phyloP scores from a whole-genome alignment of 2,113 vertebrate species.

The Vulpes vulpes region DNA sequence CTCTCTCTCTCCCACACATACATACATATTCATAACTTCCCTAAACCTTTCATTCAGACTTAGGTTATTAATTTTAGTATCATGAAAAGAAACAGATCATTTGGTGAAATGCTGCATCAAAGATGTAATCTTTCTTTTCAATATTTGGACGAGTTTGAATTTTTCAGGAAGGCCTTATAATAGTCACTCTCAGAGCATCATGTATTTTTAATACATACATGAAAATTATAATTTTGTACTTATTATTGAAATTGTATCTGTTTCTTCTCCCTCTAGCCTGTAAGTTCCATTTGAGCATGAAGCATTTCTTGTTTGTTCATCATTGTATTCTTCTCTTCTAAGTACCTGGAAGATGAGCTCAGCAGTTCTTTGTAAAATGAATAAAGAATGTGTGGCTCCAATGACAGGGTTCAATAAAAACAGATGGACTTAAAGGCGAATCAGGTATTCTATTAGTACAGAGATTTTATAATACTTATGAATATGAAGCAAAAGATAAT shows the following conservation, averaged over 20 bases:
- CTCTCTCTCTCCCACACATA: neutral
- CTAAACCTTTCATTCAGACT: neutral
- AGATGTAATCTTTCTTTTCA: neutral
- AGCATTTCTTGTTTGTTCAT: neutral
- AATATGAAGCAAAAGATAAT: neutral
- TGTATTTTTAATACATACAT: neutral
- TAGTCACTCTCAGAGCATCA: neutral
- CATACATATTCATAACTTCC: neutral
- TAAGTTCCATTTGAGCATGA: neutral
- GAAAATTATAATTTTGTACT: neutral
- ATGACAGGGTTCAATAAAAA: neutral
- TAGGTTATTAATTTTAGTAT: neutral
- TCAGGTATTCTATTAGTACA: neutral
- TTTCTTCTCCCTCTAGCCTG: neutral
- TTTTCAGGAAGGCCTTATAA: neutral
- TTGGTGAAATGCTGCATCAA: neutral
- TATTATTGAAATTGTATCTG: neutral
- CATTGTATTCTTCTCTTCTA: no score
- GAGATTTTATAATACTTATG: neutral
- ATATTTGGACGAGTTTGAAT: neutral
- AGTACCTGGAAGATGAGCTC: neutral
- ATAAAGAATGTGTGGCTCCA: neutral
- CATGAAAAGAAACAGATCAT: neutral
- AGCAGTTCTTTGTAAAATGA: neutral
- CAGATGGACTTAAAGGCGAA: neutral